These are phyloP conservation scores for Achatina immaculata DNA, from an alignment of 1,140 invertebrate genomes.

Conservation along the genomic window DNA sequence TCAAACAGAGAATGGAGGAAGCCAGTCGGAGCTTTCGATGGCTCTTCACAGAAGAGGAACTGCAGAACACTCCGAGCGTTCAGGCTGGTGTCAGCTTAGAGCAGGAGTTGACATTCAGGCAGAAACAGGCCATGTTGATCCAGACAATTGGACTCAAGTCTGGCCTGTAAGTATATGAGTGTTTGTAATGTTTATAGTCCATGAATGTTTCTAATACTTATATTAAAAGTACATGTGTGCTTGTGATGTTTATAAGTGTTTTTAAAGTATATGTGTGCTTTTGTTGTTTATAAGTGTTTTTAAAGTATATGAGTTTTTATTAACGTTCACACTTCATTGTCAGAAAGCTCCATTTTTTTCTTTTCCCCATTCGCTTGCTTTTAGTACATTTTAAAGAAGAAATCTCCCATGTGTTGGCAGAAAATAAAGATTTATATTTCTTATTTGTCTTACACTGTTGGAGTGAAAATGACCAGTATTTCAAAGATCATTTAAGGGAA, in stretches of 20 bases:
- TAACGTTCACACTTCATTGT: too few species aligned
- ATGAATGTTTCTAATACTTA: not conserved
- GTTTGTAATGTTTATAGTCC: not conserved
- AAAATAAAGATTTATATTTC: too few species aligned
- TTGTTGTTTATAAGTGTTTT: not conserved
- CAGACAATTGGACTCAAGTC: conserved; percentile 33
- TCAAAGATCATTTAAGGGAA: too few species aligned
- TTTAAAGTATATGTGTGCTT: not conserved
- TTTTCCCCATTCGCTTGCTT: too few species aligned
- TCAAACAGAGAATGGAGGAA: conserved; percentile 14
- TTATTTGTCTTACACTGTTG: too few species aligned
- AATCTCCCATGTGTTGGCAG: too few species aligned
- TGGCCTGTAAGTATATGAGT: conserved; percentile 30
- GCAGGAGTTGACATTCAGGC: conserved; percentile 28
- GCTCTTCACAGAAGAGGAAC: conserved; percentile 20
- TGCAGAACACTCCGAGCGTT: conserved; percentile 17
- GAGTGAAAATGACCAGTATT: too few species aligned
- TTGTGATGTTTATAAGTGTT: not conserved
- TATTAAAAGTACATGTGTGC: not conserved
- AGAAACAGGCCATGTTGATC: conserved; percentile 34
- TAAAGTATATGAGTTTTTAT: not conserved
- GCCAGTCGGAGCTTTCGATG: not conserved
- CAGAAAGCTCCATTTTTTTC: too few species aligned
- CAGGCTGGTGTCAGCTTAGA: not conserved
- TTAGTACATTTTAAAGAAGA: too few species aligned